phyloP scores from a whole-genome alignment of 2,113 vertebrate genomes.

The Drymodes brunneopygia region DNA sequence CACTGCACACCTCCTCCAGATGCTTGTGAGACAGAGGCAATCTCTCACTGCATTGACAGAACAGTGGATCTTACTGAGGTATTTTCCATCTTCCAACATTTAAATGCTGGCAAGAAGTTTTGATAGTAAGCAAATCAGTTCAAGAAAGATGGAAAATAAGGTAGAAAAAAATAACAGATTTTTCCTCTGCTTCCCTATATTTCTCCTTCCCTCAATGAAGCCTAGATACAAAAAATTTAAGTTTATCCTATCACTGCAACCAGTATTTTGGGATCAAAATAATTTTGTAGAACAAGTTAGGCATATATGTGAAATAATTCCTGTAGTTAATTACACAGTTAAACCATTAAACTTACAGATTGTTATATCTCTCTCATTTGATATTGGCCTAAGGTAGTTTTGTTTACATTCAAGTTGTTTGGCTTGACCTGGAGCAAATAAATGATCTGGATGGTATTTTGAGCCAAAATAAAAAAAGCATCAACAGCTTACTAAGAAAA shows the following conservation, averaged over 20 bases:
- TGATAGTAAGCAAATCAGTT: background rate
- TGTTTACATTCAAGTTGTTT: background rate
- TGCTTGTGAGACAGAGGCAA: slow-evolving; percentile 82
- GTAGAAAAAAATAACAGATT: background rate
- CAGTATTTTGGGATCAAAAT: background rate
- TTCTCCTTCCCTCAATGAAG: background rate
- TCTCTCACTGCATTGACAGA: slow-evolving; percentile 81
- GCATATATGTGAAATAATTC: background rate
- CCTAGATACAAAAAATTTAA: background rate
- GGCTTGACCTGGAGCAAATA: background rate
- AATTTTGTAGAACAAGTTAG: background rate
- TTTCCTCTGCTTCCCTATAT: background rate
- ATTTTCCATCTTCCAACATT: background rate
- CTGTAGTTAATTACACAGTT: background rate
- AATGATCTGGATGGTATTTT: background rate
- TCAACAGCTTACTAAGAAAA: background rate
- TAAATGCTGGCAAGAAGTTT: background rate
- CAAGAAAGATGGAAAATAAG: background rate
- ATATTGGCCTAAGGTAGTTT: background rate
- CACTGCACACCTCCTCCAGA: slow-evolving; percentile 88
- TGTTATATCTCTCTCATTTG: background rate
- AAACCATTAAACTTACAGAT: background rate
- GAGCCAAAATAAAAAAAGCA: background rate
- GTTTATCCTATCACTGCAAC: background rate
- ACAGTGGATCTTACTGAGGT: slow-evolving; percentile 89